Percentiles rank a stretch among this genome's conserved stretches.
These are phyloP conservation scores for Tangara arthus DNA, from an alignment of 2,797 vertebrate species.

Conservation along the genomic window DNA sequence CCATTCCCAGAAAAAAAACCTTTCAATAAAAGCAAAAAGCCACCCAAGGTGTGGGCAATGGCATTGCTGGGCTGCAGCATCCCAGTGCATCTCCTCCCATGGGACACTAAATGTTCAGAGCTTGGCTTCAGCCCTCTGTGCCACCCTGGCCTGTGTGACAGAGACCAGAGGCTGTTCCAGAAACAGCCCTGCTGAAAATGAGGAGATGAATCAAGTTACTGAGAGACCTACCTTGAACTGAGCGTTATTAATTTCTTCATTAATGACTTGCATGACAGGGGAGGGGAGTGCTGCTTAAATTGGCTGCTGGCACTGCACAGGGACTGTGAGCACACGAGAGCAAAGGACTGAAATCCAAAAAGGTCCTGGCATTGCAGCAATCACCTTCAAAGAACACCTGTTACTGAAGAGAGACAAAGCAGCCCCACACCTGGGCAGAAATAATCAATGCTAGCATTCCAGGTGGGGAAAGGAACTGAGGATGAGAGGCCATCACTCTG, in stretches of 20 bases:
- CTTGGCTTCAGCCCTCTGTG: neutral
- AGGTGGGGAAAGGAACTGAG: neutral
- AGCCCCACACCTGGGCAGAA: neutral
- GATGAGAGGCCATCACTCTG: neutral
- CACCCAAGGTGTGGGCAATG: neutral
- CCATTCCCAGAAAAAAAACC: neutral
- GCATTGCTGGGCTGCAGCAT: neutral
- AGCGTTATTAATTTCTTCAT: neutral
- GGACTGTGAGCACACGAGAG: neutral
- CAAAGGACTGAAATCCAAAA: neutral
- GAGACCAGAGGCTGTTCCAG: neutral
- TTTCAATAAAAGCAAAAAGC: neutral
- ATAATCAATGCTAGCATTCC: neutral
- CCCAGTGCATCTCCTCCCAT: accelerated
- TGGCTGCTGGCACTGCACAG: neutral
- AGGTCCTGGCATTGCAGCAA: neutral
- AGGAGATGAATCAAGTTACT: neutral
- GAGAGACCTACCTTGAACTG: neutral
- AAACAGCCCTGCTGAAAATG: neutral
- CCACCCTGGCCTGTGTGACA: neutral
- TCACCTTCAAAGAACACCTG: neutral
- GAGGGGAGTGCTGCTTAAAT: neutral
- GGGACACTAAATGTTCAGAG: accelerated
- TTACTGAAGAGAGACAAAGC: neutral
- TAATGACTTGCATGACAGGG: neutral